phyloP scores from a whole-genome alignment of 2,888 invertebrate species.

The Ochropleura leucogaster region DNA sequence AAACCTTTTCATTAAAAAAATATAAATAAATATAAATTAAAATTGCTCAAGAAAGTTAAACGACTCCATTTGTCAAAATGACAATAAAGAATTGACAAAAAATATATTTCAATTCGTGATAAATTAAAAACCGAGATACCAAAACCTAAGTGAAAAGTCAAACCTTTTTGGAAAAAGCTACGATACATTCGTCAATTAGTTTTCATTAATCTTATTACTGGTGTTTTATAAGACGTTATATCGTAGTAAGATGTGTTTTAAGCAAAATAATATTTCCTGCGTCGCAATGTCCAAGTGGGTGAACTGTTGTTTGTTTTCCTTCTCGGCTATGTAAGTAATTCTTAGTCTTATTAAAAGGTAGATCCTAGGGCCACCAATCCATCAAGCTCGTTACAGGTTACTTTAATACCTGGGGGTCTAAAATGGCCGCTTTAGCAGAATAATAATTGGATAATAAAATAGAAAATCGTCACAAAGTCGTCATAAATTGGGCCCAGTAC shows the following conservation, averaged over 20 bases:
- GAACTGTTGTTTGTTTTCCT: background rate
- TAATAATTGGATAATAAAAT: too few species aligned
- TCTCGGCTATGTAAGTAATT: background rate
- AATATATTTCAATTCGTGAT: background rate
- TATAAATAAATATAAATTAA: background rate
- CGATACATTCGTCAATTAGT: background rate
- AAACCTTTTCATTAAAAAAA: background rate
- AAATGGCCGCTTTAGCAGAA: too few species aligned
- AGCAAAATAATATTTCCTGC: background rate
- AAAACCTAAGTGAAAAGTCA: background rate
- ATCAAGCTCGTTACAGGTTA: background rate
- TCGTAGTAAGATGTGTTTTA: background rate
- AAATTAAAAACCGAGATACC: background rate
- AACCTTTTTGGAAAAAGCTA: background rate
- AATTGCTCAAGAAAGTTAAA: background rate
- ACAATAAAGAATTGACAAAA: background rate
- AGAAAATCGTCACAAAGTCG: too few species aligned
- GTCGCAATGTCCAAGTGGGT: background rate
- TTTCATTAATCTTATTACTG: background rate
- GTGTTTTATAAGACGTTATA: background rate
- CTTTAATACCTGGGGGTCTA: too few species aligned
- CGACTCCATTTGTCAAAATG: constrained; percentile 11
- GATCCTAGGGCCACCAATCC: background rate
- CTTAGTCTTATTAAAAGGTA: background rate
- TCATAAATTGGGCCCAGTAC: too few species aligned